Base-by-base conservation (phyloP, 2,888 invertebrate genomes). In the Loripinus fragilis region DNA sequence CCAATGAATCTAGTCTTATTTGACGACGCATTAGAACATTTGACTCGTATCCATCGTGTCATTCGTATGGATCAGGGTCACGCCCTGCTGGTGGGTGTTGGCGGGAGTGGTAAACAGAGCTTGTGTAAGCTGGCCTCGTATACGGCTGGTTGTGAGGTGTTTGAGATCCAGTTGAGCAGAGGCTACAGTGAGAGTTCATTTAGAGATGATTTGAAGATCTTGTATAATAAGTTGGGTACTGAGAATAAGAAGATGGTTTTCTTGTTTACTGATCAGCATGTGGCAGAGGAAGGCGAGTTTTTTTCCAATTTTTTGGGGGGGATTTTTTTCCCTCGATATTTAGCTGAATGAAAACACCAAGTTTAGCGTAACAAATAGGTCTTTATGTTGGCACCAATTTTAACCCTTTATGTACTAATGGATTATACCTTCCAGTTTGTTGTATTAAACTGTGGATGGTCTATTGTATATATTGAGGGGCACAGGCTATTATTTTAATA, bases 11-110 rank as follows among this genome's bases (percentile, higher is more conserved):
- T 98, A 84, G 97, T 98, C 0, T 94, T 98, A 33, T 98, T 98
- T 92, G 97, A 98, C 91, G 98, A 98, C 91, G 98, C 97, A 55
- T 94, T 98, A 70, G 98, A 98, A 91, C 98, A 98, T 93, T 92
- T 98, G 90, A 98, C 97, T 0, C 95, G 98, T 65, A 95, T 97
- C 17, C 98, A 98, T 88, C 96, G 98, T 30, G 96, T 96, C 0
- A 94, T 98, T 79, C 95, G 98, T 83, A 96, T 97, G 95, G 95
- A 96, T 90, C 94, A 96, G 83, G 98, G 98, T 0, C 97, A 98
- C 92, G 95, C 96, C 7, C 95, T 98, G 93, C 94, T 98, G 52
- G 96, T 98, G 20, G 98, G 98, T 15, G 97, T 97, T 0, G 97
- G 97, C 1, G 98, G 98, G 28, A 96, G 97, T 88, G 98, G 98